phyloP scores from a whole-genome alignment of 2,113 vertebrate species.

The Grammomys dolichurus region DNA sequence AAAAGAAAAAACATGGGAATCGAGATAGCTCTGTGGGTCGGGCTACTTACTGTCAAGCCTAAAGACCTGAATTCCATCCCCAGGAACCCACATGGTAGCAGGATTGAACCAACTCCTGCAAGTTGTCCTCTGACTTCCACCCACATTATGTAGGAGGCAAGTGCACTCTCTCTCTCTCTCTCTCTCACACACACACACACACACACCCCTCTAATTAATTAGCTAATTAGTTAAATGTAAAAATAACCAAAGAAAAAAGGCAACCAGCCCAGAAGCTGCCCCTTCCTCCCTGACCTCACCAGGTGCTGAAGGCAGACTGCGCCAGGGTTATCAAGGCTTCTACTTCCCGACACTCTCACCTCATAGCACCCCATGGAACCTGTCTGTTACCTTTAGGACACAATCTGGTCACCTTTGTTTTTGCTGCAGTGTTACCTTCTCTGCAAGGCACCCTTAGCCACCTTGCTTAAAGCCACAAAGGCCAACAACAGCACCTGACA shows the following conservation, averaged over 20 bases:
- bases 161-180: too few species aligned
- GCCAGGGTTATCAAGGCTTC: neutral
- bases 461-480: conserved; percentile 11
- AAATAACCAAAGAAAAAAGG: neutral
- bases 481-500: neutral
- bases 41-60: neutral
- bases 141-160: too few species aligned
- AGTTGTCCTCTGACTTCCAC: neutral
- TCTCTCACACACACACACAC: neutral
- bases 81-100: neutral
- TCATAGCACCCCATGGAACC: neutral
- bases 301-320: neutral
- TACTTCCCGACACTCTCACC: neutral
- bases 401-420: neutral
- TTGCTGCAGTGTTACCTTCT: neutral
- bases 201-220: neutral
- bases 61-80: neutral
- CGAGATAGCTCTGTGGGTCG: neutral
- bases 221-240: neutral
- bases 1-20: neutral
- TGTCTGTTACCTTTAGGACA: neutral
- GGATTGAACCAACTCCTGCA: neutral
- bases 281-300: neutral
- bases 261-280: neutral
- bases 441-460: neutral